Evolutionary conservation across 2,797 vertebrate species (phyloP), one percentile per base, ranked within the genome.

Genomic region (Cuniculus paca): DNA sequence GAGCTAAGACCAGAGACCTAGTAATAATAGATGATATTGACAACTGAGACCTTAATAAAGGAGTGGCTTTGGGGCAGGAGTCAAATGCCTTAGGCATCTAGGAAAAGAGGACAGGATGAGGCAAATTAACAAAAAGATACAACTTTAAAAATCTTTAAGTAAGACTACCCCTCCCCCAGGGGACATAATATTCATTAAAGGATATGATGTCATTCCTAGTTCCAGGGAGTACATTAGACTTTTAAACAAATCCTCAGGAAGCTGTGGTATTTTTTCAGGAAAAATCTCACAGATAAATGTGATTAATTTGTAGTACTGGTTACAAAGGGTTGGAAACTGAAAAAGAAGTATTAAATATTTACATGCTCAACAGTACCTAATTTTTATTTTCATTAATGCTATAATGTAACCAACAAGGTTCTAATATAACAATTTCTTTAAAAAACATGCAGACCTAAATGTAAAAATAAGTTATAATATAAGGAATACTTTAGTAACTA

Each of bases 271-370:
- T 99, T 99, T 99, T 97, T 99, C 99, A 94, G 99, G 99, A 97
- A 99, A 99, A 98, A 99, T 99, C 98, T 99, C 99, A 98, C 99
- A 99, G 98, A 99, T 99, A 99, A 99, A 99, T 91, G 99, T 99
- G 98, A 99, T 99, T 98, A 99, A 99, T 98, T 99, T 99, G 99
- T 99, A 99, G 98, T 99, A 99, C 92, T 99, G 99, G 98, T 99
- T 99, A 98, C 99, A 99, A 96, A 99, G 98, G 42, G 99, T 99
- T 72, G 99, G 99, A 98, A 99, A 99, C 99, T 99, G 98, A 90
- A 96, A 98, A 97, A 98, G 61, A 98, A 94, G 97, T 84, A 84
- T 94, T 84, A 95, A 94, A 90, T 74, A 95, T 93, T 96, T 79
- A 96, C 26, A 92, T 81, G 9, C 50, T 93, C 61, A 80, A 72